Percentiles rank a stretch among this genome's conserved stretches.
These are phyloP conservation scores for Heliangelus exortis DNA, from an alignment of 2,797 vertebrate species.

Conservation along the genomic window DNA sequence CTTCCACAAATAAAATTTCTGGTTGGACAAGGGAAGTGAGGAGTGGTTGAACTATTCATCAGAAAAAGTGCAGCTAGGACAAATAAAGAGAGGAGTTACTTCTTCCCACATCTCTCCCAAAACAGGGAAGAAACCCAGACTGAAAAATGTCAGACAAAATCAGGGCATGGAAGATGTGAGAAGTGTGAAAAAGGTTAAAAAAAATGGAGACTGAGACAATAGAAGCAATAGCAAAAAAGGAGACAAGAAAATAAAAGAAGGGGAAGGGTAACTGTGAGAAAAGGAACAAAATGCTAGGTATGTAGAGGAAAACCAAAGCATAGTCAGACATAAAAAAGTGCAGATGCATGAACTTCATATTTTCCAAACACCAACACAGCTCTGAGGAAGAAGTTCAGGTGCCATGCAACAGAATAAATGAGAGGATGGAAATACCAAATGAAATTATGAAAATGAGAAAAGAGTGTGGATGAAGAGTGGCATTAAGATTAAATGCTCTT, in stretches of 20 bases:
- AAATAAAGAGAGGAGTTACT: background rate
- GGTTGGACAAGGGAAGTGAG: background rate
- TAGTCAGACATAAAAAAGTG: background rate
- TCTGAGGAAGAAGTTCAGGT: background rate
- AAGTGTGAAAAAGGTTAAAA: background rate
- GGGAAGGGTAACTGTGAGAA: background rate
- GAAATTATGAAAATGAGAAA: background rate
- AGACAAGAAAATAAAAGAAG: background rate
- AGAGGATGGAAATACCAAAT: background rate
- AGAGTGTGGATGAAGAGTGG: background rate
- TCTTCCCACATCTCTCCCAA: background rate
- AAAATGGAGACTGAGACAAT: background rate
- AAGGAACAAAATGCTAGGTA: background rate
- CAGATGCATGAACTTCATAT: background rate
- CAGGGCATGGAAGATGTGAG: background rate
- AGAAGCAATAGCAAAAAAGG: background rate
- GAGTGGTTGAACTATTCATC: background rate
- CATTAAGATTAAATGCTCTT: conserved; percentile 28
- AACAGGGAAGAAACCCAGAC: background rate
- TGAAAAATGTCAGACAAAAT: background rate
- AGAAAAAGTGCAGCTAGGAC: background rate
- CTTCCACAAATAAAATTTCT: background rate
- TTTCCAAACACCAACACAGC: background rate
- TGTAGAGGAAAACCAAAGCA: background rate
- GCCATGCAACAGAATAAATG: background rate